Base-by-base conservation (phyloP, 2,113 vertebrate genomes). In the Pseudopipra pipra region DNA sequence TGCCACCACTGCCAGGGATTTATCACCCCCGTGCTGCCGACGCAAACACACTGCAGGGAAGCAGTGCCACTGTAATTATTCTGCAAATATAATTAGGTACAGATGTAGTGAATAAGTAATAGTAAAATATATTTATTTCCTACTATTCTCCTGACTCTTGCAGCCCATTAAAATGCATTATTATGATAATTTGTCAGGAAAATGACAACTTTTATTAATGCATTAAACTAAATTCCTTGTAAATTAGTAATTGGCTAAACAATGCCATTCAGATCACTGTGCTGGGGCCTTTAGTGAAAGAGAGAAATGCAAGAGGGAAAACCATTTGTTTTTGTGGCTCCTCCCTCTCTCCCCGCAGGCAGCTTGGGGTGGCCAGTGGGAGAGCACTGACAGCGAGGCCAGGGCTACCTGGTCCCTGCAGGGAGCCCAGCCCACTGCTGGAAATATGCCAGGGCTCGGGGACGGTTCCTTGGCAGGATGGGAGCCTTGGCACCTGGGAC, bases 201-300 rank as follows among this genome's bases (percentile, higher is more conserved):
- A 97, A 97, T 93, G 93, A 97, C 96, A 97, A 95, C 95, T 97
- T 95, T 96, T 97, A 97, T 97, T 97, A 97, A 96, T 96, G 94
- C 80, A 96, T 97, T 97, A 96, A 91, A 96, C 93, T 84, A 95
- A 97, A 96, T 95, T 97, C 82, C 79, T 89, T 89, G 96, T 96
- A 97, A 97, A 96, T 97, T 96, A 97, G 95, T 94, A 97, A 97
- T 93, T 96, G 95, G 93, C 94, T 96, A 96, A 97, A 96, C 95
- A 97, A 94, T 76, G 52, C 63, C 59, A 73, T 59, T 72, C 77
- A 79, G 87, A 90, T 95, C 52, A 78, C 41, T 59, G 68, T 0
- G 0, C 54, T 9, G 35, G 67, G 62, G 73, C 70, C 67, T 76
- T 91, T 31, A 68, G 73, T 4, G 11, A 39, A 58, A 78, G 61